A percentile compares a stretch with the other conserved stretches of the same genome.
These are phyloP conservation scores for Chrysina gloriosa DNA, from an alignment of 2,888 invertebrate genomes.

Conservation along the genomic window DNA sequence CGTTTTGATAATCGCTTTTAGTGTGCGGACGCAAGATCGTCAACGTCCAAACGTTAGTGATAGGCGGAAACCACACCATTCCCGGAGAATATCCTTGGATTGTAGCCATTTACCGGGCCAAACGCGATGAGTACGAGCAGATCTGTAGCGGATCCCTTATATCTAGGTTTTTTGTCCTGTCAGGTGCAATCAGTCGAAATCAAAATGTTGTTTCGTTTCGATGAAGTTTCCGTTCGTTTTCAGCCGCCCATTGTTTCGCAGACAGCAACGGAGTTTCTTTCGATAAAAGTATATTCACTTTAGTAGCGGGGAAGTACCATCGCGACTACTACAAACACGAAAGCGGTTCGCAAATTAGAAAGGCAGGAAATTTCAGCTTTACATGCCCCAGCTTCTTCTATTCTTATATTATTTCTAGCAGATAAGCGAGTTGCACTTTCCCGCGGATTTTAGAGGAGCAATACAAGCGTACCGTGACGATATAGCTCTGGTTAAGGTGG, in stretches of 20 bases:
- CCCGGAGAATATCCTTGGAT: conserved; percentile 40
- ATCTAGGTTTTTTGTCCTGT: conserved; percentile 27
- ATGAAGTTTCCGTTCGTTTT: neutral
- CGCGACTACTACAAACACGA: conserved; percentile 53
- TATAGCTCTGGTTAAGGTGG: conserved; percentile 58
- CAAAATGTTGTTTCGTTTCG: neutral
- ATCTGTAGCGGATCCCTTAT: conserved; percentile 41
- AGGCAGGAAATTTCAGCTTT: neutral
- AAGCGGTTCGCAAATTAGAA: neutral
- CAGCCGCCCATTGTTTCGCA: conserved; percentile 55
- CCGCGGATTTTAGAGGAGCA: conserved; percentile 51
- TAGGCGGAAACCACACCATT: conserved; percentile 15
- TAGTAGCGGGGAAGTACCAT: conserved; percentile 60
- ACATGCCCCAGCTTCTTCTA: neutral
- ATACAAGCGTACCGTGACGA: conserved; percentile 54
- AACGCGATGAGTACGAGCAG: neutral
- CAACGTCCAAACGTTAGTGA: conserved; percentile 12
- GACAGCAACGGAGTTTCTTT: conserved; percentile 41
- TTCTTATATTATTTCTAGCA: conserved; percentile 36
- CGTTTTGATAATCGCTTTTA: neutral
- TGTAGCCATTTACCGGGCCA: conserved; percentile 22
- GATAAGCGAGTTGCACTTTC: conserved; percentile 50
- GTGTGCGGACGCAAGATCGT: conserved; percentile 34
- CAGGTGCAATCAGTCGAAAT: too few species aligned
- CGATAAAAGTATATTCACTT: conserved; percentile 42